Conservation (phyloP, 1,140 invertebrate genomes). For the Drosophila seguyi region DNA sequence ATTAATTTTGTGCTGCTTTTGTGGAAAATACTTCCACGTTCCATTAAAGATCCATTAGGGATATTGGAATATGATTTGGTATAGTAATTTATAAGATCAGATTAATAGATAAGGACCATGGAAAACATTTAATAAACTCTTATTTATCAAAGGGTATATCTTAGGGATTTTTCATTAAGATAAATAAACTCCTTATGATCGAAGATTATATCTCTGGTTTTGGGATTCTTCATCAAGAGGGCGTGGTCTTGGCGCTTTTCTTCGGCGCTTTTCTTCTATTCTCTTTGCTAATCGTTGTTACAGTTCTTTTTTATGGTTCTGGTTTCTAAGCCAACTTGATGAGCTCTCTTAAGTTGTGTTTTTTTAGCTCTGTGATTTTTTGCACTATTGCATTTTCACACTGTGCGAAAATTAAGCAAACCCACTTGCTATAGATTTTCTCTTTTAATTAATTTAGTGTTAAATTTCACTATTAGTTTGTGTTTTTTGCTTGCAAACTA, state of each 20-base stretch:
- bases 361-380: conserved; percentile 9
- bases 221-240: neutral
- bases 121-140: neutral
- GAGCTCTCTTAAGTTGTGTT: conserved; percentile 5
- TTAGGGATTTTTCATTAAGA: no score
- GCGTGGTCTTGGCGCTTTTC: neutral
- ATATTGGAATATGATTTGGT: conserved; percentile 47
- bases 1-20: conserved; percentile 42
- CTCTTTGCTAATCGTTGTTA: conserved; percentile 9
- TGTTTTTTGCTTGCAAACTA: neutral
- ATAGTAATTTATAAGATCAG: conserved; percentile 26
- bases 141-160: no score
- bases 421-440: neutral
- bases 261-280: neutral
- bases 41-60: conserved; percentile 49
- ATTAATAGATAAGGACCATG: conserved; percentile 9
- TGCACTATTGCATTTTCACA: conserved; percentile 13
- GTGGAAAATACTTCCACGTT: conserved; percentile 32
- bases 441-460: neutral
- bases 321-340: conserved; percentile 19
- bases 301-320: conserved; percentile 10
- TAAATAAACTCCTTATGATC: no score
- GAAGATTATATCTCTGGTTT: neutral
- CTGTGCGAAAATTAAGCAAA: neutral
- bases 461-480: neutral